Percentiles rank a stretch among this genome's conserved stretches.
Conservation (phyloP, 2,888 invertebrate genomes). For the Andricus curvator region DNA sequence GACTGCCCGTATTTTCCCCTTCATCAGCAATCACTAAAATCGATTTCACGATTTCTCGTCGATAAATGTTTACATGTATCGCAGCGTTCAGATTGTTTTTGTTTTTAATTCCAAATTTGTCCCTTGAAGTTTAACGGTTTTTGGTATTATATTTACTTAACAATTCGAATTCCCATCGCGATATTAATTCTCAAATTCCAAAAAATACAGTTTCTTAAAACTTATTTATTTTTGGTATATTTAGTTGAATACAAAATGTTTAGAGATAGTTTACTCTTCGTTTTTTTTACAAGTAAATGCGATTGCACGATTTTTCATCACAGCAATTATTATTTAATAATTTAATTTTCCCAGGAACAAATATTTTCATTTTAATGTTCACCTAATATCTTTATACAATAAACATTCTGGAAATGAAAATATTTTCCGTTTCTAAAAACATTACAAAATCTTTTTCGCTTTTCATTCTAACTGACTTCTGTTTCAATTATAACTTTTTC, state of each 20-base stretch:
- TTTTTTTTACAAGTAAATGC: background rate
- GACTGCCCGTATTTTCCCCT: slow-evolving; percentile 31
- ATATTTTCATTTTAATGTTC: background rate
- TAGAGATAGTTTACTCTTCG: background rate
- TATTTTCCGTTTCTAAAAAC: background rate
- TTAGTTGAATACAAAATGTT: background rate
- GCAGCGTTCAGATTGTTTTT: background rate
- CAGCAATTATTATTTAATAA: background rate
- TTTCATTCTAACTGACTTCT: no score
- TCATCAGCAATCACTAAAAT: slow-evolving; percentile 3
- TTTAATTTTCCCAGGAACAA: background rate
- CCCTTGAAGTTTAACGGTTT: background rate
- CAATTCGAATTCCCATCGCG: background rate
- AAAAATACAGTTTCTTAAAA: background rate
- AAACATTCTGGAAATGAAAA: background rate
- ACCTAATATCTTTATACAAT: background rate
- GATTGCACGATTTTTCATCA: background rate
- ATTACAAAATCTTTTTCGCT: background rate
- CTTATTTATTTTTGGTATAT: background rate
- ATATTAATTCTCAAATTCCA: background rate
- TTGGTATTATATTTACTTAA: background rate
- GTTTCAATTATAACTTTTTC: background rate
- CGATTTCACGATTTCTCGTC: background rate
- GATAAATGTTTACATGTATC: background rate
- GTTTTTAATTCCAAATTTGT: background rate